phyloP scores from a whole-genome alignment of 2,888 invertebrate genomes.

The Emmelina monodactyla region DNA sequence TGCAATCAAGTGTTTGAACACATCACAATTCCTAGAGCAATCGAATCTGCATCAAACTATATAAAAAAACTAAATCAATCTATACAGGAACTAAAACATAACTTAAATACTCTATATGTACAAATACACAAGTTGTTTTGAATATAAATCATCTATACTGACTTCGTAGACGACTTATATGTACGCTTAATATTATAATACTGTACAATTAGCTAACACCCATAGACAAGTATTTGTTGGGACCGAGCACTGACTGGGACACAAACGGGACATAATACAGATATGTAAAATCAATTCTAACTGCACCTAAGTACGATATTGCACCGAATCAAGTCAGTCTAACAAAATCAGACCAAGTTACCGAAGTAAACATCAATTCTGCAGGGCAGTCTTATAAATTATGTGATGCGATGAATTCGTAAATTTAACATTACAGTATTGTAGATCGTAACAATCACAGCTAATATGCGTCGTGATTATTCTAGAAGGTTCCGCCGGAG shows the following conservation, averaged over 20 bases:
- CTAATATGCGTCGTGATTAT: slow-evolving; percentile 27
- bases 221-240: slow-evolving; percentile 53
- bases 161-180: slow-evolving; percentile 41
- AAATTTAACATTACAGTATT: slow-evolving; percentile 12
- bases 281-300: slow-evolving; percentile 40
- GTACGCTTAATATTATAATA: slow-evolving; percentile 58
- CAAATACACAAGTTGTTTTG: slow-evolving; percentile 57
- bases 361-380: slow-evolving; percentile 55
- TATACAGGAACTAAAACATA: slow-evolving; percentile 63
- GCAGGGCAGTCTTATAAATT: slow-evolving; percentile 54
- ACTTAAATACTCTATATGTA: slow-evolving; percentile 51
- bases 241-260: slow-evolving; percentile 13
- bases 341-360: neutral
- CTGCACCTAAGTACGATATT: slow-evolving; percentile 16
- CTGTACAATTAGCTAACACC: slow-evolving; percentile 62
- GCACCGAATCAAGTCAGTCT: slow-evolving; percentile 1
- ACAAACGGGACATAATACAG: slow-evolving; percentile 15
- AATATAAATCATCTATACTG: slow-evolving; percentile 42
- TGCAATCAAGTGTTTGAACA: slow-evolving; percentile 44
- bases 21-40: slow-evolving; percentile 58
- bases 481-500: slow-evolving; percentile 18
- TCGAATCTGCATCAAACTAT: slow-evolving; percentile 28
- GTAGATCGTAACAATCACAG: slow-evolving; percentile 36
- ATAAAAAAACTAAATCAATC: slow-evolving; percentile 36
- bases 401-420: slow-evolving; percentile 23